A percentile compares a stretch with the other conserved stretches of the same genome.
These are phyloP conservation scores for Cistogaster globosa DNA, from an alignment of 2,888 invertebrate species.

Conservation along the genomic window DNA sequence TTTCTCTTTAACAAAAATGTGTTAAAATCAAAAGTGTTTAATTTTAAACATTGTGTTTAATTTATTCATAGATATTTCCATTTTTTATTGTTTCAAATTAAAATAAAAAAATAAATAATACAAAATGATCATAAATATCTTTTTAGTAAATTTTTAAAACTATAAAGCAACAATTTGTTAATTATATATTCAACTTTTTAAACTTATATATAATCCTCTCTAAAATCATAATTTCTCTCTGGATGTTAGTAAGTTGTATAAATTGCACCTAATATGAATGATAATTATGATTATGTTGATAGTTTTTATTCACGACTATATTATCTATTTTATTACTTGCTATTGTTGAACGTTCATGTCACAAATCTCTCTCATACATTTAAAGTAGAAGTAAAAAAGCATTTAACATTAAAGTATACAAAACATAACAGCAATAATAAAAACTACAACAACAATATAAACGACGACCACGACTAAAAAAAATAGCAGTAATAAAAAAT, in stretches of 20 bases:
- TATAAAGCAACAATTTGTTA: not conserved
- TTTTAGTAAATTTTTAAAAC: not conserved
- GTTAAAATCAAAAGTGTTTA: not conserved
- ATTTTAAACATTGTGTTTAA: too few species aligned
- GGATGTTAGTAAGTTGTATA: constrained; percentile 31
- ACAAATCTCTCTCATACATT: constrained; percentile 24
- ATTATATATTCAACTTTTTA: not conserved
- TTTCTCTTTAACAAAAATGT: too few species aligned
- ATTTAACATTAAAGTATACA: constrained; percentile 4
- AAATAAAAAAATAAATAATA: not conserved
- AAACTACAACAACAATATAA: constrained; percentile 9
- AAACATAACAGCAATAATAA: constrained; percentile 13
- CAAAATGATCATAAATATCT: not conserved
- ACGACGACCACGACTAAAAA: constrained; percentile 48
- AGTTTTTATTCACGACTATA: not conserved
- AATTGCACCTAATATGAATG: constrained; percentile 53
- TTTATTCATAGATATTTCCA: too few species aligned
- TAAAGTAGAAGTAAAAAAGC: constrained; percentile 13
- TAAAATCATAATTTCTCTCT: constrained; percentile 1
- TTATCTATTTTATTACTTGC: constrained; percentile 4
- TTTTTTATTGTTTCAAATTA: not conserved
- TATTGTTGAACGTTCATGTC: constrained; percentile 20
- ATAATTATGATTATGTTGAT: constrained; percentile 22
- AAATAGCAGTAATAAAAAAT: constrained; percentile 37
- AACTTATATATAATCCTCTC: not conserved